Evolutionary conservation across 2,797 vertebrate genomes (phyloP).

Genomic region (Thaleichthys pacificus): DNA sequence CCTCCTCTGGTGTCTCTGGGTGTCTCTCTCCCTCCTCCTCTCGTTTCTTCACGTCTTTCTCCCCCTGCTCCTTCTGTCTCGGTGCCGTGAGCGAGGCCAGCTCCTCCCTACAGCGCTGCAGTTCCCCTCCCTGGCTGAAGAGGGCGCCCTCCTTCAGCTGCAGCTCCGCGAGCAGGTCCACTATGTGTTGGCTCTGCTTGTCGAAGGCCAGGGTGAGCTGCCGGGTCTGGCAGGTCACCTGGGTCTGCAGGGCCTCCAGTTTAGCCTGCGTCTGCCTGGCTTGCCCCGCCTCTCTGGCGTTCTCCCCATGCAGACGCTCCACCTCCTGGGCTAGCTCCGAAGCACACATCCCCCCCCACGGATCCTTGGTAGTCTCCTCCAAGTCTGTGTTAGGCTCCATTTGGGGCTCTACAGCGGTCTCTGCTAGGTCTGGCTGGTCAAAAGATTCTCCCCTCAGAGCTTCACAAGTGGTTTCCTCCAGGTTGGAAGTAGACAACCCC

Average conservation of each 20-base stretch:
- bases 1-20: neutral
- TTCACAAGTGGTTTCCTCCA: constrained; percentile 29
- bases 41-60: neutral
- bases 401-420: constrained; percentile 4
- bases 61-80: constrained; percentile 8
- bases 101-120: constrained; percentile 59
- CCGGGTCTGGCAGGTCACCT: constrained; percentile 77
- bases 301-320: constrained; percentile 56
- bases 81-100: constrained; percentile 46
- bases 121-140: constrained; percentile 62
- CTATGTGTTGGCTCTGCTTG: constrained; percentile 77
- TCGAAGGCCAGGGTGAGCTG: constrained; percentile 79
- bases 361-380: constrained; percentile 27
- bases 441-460: constrained; percentile 16
- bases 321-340: constrained; percentile 59
- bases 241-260: constrained; percentile 75
- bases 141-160: constrained; percentile 70
- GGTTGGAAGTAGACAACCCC: constrained; percentile 13
- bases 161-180: constrained; percentile 71
- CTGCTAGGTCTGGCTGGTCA: constrained; percentile 10
- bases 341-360: constrained; percentile 12
- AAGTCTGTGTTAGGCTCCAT: constrained; percentile 16
- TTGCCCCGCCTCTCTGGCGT: constrained; percentile 58
- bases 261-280: constrained; percentile 67
- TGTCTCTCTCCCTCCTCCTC: neutral